These are phyloP conservation scores for Microcebus lehilahytsara DNA, from an alignment of 2,113 vertebrate species.

Conservation along the genomic window DNA sequence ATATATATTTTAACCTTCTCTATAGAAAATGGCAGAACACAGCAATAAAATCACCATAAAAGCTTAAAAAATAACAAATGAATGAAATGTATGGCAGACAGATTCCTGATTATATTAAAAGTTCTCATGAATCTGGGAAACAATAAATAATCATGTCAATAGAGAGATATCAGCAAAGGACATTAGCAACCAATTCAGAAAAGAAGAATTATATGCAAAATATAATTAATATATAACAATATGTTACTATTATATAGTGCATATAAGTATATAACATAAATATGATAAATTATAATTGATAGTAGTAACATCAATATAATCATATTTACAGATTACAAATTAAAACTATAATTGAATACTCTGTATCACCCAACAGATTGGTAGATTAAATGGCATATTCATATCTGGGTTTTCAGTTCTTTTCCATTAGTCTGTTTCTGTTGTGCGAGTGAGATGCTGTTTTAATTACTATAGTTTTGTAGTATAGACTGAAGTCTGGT, in stretches of 20 bases:
- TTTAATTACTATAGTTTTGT: no score
- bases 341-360: background rate
- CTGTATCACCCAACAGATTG: background rate
- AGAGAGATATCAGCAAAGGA: background rate
- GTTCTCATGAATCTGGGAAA: background rate
- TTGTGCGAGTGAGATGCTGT: no score
- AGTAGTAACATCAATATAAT: background rate
- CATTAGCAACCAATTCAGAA: background rate
- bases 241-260: background rate
- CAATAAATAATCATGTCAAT: background rate
- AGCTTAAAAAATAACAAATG: background rate
- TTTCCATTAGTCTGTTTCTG: no score
- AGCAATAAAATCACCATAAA: background rate
- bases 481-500: no score
- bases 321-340: background rate
- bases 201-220: background rate
- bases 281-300: background rate
- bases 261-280: background rate
- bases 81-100: background rate
- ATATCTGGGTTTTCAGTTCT: background rate
- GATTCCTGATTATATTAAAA: background rate
- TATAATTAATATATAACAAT: background rate
- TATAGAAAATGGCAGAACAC: background rate
- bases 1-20: background rate
- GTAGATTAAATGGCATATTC: background rate